These are phyloP conservation scores for Bibio marci DNA, from an alignment of 2,888 invertebrate genomes.

Conservation along the genomic window DNA sequence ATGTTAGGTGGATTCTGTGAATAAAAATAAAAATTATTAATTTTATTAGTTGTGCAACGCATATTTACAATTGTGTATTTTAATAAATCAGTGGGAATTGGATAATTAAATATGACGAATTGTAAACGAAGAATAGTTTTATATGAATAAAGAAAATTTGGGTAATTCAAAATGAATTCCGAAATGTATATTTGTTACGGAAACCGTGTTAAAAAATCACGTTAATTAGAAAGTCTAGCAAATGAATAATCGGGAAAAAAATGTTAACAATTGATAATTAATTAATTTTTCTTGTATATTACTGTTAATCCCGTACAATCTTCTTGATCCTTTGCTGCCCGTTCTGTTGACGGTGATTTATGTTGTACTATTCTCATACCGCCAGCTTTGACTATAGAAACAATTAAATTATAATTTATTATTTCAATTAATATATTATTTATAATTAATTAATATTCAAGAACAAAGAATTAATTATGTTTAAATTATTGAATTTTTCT, in stretches of 20 bases:
- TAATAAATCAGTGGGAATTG: background rate
- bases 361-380: conserved; percentile 86
- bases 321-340: conserved; percentile 48
- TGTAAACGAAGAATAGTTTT: conserved; percentile 14
- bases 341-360: conserved; percentile 43
- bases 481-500: too few relatives aligned
- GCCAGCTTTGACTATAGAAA: conserved; percentile 62
- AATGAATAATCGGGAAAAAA: too few relatives aligned
- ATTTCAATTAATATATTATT: background rate
- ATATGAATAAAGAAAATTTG: too few relatives aligned
- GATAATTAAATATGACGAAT: conserved; percentile 3
- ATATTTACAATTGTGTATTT: background rate
- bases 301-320: conserved; percentile 58
- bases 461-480: too few relatives aligned
- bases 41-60: background rate
- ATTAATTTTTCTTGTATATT: too few relatives aligned
- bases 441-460: too few relatives aligned
- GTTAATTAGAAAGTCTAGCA: too few relatives aligned
- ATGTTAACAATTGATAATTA: too few relatives aligned
- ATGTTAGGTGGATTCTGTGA: conserved; percentile 31
- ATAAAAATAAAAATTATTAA: conserved; percentile 3
- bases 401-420: conserved; percentile 11
- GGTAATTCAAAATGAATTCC: too few relatives aligned
- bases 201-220: too few relatives aligned
- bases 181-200: too few relatives aligned